Percentiles rank a stretch among this genome's conserved stretches.
Conservation (phyloP, 1,140 invertebrate species). For the Drosophila lini region DNA sequence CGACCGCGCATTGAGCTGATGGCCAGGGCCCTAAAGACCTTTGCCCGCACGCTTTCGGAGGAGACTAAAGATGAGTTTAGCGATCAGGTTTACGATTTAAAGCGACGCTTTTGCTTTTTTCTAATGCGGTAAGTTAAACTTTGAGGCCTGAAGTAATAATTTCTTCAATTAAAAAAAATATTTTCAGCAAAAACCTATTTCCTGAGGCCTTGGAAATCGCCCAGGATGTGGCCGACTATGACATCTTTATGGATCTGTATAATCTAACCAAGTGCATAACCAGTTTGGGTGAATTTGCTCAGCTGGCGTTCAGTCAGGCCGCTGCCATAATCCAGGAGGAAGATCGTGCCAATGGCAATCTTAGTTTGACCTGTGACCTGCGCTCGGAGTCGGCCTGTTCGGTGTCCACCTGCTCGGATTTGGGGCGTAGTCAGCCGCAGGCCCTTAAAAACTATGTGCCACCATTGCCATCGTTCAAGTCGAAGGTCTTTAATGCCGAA, state of each 20-base stretch:
- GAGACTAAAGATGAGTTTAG: constrained; percentile 89
- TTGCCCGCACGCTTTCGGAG: constrained; percentile 87
- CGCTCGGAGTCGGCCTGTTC: constrained; percentile 83
- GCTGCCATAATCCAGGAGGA: constrained; percentile 86
- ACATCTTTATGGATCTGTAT: constrained; percentile 93
- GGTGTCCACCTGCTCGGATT: constrained; percentile 86
- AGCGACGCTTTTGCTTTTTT: constrained; percentile 91
- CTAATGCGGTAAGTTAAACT: constrained; percentile 87
- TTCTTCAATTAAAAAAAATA: not conserved
- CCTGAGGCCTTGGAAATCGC: constrained; percentile 94
- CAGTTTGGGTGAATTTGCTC: constrained; percentile 88
- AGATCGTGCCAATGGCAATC: constrained; percentile 84
- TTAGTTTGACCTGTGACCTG: constrained; percentile 85
- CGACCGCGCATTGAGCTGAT: constrained; percentile 88
- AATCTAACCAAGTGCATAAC: constrained; percentile 90
- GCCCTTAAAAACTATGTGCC: constrained; percentile 83
- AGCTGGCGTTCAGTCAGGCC: constrained; percentile 90
- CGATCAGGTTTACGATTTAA: constrained; percentile 90
- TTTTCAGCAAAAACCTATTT: constrained; percentile 89
- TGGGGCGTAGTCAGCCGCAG: constrained; percentile 52
- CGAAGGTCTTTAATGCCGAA: constrained; percentile 78
- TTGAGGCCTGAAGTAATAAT: not conserved
- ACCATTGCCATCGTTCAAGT: constrained; percentile 80
- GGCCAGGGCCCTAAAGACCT: constrained; percentile 90
- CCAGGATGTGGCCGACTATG: constrained; percentile 92